Base-by-base conservation (phyloP, 2,797 vertebrate species). In the Poeciliopsis paucimaculata region DNA sequence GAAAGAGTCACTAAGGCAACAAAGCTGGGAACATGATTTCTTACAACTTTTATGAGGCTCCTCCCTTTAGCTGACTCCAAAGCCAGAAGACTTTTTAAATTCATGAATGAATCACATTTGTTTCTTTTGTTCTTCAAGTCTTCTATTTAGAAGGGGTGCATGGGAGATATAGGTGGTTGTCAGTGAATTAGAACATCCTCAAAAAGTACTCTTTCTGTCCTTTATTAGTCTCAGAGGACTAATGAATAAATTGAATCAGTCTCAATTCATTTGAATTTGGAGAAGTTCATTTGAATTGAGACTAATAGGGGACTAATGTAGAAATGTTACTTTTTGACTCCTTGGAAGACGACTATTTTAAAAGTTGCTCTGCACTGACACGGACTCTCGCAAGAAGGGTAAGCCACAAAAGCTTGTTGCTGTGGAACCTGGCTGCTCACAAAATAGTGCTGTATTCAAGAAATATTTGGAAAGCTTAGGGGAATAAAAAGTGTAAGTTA, bases 21-120 rank as follows among this genome's bases (percentile, higher is more conserved):
- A 80, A 55, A 77, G 53, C 78, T n/a, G 46, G 47, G 76, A 75
- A 82, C 57, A 77, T 74, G 11, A 28, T 31, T 16, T 47, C 31
- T 20, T 45, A 16, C 16, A 57, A 83, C 79, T 90, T 92, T 93
- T 87, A 88, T 83, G 77, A 81, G 73, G 68, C 39, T 86, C 47
- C 51, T 76, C 75, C 82, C 34, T 20, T 53, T 68, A 60, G 77
- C 49, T 76, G 79, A 45, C 86, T 80, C 5, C 62, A 36, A 74
- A 74, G 26, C n/a, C 15, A 2, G 20, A 77, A 18, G 39, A 83
- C 84, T 89, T 90, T 85, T 88, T 84, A 75, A 72, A 15, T 75
- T 73, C 83, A 81, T 77, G 2, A n/a, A 76, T 77, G 20, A 79
- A 72, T 82, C 20, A 72, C 41, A 53, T 49, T n/a, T 60, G 26